Evolutionary conservation across 2,888 invertebrate species (phyloP).

Genomic region (Troides aeacus): DNA sequence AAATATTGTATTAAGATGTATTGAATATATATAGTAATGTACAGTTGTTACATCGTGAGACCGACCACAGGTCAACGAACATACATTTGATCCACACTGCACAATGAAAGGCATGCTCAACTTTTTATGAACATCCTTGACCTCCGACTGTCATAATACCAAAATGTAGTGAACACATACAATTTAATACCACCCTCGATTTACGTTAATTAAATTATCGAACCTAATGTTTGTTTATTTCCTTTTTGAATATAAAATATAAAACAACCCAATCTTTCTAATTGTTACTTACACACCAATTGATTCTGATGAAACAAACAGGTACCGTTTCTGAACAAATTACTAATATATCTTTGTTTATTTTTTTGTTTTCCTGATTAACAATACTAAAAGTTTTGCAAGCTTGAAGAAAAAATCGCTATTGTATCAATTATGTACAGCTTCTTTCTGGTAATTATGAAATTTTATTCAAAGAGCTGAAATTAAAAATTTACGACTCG

Average conservation of each 20-base stretch:
- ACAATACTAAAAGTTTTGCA: constrained; percentile 66
- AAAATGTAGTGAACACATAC: constrained; percentile 36
- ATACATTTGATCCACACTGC: constrained; percentile 52
- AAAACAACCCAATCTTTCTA: constrained; percentile 21
- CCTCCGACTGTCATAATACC: constrained; percentile 61
- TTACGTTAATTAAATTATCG: constrained; percentile 73
- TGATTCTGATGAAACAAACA: constrained; percentile 32
- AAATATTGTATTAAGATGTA: constrained; percentile 35
- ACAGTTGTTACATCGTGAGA: constrained; percentile 14
- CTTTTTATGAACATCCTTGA: constrained; percentile 55
- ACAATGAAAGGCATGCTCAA: constrained; percentile 73
- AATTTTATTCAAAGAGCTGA: not conserved
- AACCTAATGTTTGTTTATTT: constrained; percentile 39
- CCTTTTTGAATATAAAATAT: constrained; percentile 39
- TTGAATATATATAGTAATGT: constrained; percentile 26
- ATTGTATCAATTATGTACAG: constrained; percentile 38
- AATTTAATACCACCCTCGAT: constrained; percentile 38
- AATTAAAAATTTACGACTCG: not conserved
- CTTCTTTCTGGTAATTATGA: not conserved
- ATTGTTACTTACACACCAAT: constrained; percentile 30
- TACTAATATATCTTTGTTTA: constrained; percentile 33
- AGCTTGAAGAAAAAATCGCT: constrained; percentile 48
- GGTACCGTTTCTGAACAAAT: constrained; percentile 36
- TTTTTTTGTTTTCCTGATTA: constrained; percentile 57
- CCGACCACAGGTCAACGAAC: constrained; percentile 31